Evolutionary conservation across 1,140 invertebrate genomes (phyloP), one percentile per base, ranked within the genome.

Genomic region (Leptinotarsa undecemlineata): DNA sequence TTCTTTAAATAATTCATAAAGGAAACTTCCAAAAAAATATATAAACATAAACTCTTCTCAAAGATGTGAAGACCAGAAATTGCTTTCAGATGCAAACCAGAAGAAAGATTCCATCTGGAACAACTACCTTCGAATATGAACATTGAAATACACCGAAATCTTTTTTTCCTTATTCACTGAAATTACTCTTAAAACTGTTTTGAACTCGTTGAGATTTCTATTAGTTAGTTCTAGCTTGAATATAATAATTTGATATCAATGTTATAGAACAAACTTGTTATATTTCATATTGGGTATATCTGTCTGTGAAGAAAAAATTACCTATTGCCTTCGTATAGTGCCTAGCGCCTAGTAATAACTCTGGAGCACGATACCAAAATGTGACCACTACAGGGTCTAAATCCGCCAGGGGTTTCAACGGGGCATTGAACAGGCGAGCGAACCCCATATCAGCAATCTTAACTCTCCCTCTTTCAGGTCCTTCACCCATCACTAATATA

Each of bases 371-470:
- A 86, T 99, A 99, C 98, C 98, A 99, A 89, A 99, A 99, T 76
- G 98, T 99, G 15, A 99, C 98, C 63, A 99, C 98, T 23, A 99
- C 98, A 64, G 98, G 98, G 90, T 99, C 98, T 75, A 99, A 88
- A 88, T 98, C 96, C 21, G 97, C 96, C 48, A 99, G 87, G 2
- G 98, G 98, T 86, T 99, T 99, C 21, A 99, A 86, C 4, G 98
- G 98, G 4, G 97, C 96, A 89, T 99, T 99, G 82, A 99, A 99
- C 42, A 99, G 88, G 79, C 98, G 89, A n/a, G 98, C 98, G 89
- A 99, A 99, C 14, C 98, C 98, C 98, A 99, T 99, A 84, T 99
- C 98, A 72, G 98, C 98, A 83, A 99, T 99, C 90, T 99, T 99
- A 0, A 99, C 98, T 77, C 97, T 87, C 4, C 98, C 98, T 82